Base-by-base conservation (phyloP, 2,113 vertebrate species). In the Tachuris rubrigastra region DNA sequence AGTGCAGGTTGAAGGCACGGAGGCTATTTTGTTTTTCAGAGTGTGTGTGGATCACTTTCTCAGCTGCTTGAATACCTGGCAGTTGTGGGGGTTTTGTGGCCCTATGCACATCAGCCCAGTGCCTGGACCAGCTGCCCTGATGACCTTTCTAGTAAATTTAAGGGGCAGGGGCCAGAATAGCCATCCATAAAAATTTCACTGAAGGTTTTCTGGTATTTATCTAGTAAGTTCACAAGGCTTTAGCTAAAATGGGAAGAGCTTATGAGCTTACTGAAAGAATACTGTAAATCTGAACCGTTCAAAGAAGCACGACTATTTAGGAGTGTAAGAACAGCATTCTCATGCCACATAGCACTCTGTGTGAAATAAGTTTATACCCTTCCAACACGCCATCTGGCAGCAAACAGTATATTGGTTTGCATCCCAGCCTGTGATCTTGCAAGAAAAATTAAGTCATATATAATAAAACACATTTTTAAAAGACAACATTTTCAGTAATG, bases 331-430 rank as follows among this genome's bases (percentile, higher is more conserved):
- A 92, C 77, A 95, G 68, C 58, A 56, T 92, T 95, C 87, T 93
- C 87, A 93, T 96, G 92, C 81, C 90, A 94, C 84, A 95, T 85
- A 93, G 59, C 65, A 16, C 89, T 90, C 78, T 27, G 75, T 94
- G 88, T 87, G 95, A 96, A 96, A 35, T 56, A 65, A 96, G 71
- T 96, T 96, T 97, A 91, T 97, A 96, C 77, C 76, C 90, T 93
- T 96, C 82, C 90, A 96, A 71, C 77, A 76, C 69, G 49, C 93
- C 96, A 97, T 95, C 93, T 97, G 94, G 95, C 94, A 96, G 82
- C 76, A 85, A 96, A 72, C 72, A 59, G 76, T 50, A 49, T 75
- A 71, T 86, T 94, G 93, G 72, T 95, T 93, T 94, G 56, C 91
- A 89, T 94, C 87, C 91, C 87, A 94, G 90, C 59, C 78, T 90